Base-by-base conservation (phyloP, 2,888 invertebrate species). In the Nephrotoma guestfalica region DNA sequence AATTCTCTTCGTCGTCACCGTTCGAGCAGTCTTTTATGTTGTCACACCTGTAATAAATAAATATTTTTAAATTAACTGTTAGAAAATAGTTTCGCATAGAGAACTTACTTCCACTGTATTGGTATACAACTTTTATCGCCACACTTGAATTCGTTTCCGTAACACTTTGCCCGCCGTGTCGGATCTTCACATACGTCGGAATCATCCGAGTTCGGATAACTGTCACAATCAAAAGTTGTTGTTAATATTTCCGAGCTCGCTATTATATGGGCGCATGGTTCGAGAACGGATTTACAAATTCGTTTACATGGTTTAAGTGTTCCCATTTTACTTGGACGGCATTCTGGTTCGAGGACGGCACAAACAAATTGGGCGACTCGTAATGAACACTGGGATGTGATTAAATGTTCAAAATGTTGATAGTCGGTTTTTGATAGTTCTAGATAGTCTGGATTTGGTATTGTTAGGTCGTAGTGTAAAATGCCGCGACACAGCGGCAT, bases 381-480 rank as follows among this genome's bases (percentile, higher is more conserved):
- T 0, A 92, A 92, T 88, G 94, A 94, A 90, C 95, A 95, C 88
- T 94, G 94, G 7, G 94, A 93, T n/a, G 92, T 90, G 15, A 94
- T 92, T 30, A 95, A 91, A 88, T 93, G 93, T 89, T 94, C 93
- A 88, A 94, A 93, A 88, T 94, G 93, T 0, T 93, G 92, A 88
- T 94, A 89, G 6, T 91, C 90, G 2, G 86, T 87, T 0, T 88
- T 86, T 15, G 89, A 89, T 47, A 91, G 88, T 43, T 89, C 89
- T 30, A 88, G 88, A 7, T 47, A 43, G 9, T 89, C 89, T 1
- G 88, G 88, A 30, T 89, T 89, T 42, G 93, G 90, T 9, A 93
- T 93, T 1, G 95, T 94, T 88, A 94, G 90, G 90, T 94, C 94
- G 89, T 95, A 95, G 0, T 94, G 94, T n/a, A 94, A 90, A 4